These are phyloP conservation scores for Rhagonycha lutea DNA, from an alignment of 2,888 invertebrate species.

Conservation along the genomic window DNA sequence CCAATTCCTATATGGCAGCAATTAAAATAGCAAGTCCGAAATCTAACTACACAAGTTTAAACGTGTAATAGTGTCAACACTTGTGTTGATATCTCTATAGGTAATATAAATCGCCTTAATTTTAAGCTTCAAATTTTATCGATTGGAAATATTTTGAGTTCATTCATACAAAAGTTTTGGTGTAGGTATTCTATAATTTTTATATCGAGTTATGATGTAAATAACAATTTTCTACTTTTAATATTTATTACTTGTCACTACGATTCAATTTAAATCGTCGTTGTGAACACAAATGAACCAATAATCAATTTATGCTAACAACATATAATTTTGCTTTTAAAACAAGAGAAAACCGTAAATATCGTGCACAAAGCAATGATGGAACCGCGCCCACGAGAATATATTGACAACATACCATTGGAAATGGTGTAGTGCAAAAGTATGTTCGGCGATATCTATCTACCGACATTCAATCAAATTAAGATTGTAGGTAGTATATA, in stretches of 20 bases:
- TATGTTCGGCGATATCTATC: slow-evolving; percentile 33
- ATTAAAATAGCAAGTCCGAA: slow-evolving; percentile 26
- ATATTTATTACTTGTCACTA: background rate
- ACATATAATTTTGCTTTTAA: slow-evolving; percentile 10
- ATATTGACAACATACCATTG: slow-evolving; percentile 28
- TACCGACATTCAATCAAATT: slow-evolving; percentile 44
- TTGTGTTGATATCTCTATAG: slow-evolving; percentile 7
- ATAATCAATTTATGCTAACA: background rate
- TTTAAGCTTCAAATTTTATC: background rate
- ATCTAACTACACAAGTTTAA: slow-evolving; percentile 19
- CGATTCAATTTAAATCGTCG: background rate
- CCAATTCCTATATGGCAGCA: slow-evolving; percentile 22
- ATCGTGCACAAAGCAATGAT: slow-evolving; percentile 23
- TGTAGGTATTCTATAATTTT: background rate
- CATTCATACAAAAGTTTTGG: background rate
- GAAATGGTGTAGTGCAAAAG: slow-evolving; percentile 36
- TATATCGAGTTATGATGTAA: background rate
- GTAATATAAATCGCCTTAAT: background rate
- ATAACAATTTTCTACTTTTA: background rate
- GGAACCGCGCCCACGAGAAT: slow-evolving; percentile 30
- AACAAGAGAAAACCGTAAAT: slow-evolving; percentile 22
- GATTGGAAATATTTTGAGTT: background rate
- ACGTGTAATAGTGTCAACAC: slow-evolving; percentile 8
- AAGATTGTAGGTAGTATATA: slow-evolving; percentile 38
- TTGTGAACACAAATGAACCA: background rate